Evolutionary conservation across 2,113 vertebrate genomes (phyloP).

Genomic region (Formicarius rufipectus): DNA sequence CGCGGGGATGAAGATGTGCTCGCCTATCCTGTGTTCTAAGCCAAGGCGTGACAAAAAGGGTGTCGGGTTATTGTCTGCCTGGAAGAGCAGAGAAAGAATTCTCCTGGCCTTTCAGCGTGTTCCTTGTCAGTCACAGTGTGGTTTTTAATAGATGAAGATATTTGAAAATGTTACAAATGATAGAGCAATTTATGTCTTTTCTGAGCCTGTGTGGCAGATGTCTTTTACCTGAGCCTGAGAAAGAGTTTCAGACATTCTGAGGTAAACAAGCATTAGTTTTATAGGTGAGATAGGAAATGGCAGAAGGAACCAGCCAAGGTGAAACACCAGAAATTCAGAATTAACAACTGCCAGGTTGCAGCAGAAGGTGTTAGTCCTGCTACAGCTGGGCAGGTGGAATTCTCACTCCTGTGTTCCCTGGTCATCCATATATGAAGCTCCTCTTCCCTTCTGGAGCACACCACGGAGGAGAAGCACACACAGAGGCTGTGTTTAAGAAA

Average conservation of each 20-base stretch:
- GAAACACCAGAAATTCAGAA: not conserved
- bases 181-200: constrained; percentile 49
- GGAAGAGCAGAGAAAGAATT: constrained; percentile 39
- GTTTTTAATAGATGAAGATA: constrained; percentile 54
- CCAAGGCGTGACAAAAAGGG: constrained; percentile 37
- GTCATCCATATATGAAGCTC: not conserved
- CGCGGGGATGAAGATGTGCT: not conserved
- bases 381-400: not conserved
- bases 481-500: not conserved
- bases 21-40: not conserved
- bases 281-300: not conserved
- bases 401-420: not conserved
- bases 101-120: constrained; percentile 32
- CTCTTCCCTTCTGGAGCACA: not conserved
- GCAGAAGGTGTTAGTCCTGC: not conserved
- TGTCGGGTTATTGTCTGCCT: constrained; percentile 47
- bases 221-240: constrained; percentile 45
- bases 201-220: constrained; percentile 38
- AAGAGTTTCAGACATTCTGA: not conserved
- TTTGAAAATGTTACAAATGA: constrained; percentile 46
- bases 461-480: not conserved
- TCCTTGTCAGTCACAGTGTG: constrained; percentile 54
- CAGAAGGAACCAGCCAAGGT: not conserved
- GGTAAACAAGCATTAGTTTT: constrained; percentile 13
- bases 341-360: not conserved